Base-by-base conservation (phyloP, 2,888 invertebrate species). In the Drosophila tanythrix region DNA sequence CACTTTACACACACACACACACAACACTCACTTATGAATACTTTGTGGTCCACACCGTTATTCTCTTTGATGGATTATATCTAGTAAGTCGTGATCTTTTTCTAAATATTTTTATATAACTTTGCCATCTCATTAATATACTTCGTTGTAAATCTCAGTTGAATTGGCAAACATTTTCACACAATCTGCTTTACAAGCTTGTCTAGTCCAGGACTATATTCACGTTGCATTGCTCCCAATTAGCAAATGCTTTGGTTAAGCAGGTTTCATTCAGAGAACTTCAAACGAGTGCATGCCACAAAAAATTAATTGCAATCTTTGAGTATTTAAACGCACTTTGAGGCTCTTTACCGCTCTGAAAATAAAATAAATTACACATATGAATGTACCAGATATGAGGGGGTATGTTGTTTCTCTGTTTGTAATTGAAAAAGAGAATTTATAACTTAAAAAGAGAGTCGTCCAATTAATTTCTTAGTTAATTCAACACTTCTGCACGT, bases 51-150 rank as follows among this genome's bases (percentile, higher is more conserved):
- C 48, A 35, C 11, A 18, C n/a, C 35, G 4, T 15, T 35, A 53
- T 66, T 29, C 33, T 31, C 55, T 55, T 36, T 55, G 56, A 56
- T 67, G 56, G 55, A 67, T 67, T 67, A 33, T n/a, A 67, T 8
- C 13, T 27, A 46, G 25, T 48, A 25, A 55, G 55, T 36, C 36
- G 35, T 27, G 35, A 46, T 13, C 10, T 10, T 31, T 18, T 11
- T 33, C 18, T 7, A 7, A 18, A 2, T 15, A 13, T 31, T 52
- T 18, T 18, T 18, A 27, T 18, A 35, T 21, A 35, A 15, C 33
- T 53, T 53, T 21, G 15, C 7, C 31, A 62, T 15, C 48, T 50
- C 50, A 31, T 38, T 50, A 35, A 53, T 35, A 35, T 35, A 35
- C 25, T 25, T 25, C 3, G 25, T 21, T 53, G 27, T 33, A 25